phyloP scores from a whole-genome alignment of 1,140 invertebrate genomes.

The Ceratosolen solmsi region DNA sequence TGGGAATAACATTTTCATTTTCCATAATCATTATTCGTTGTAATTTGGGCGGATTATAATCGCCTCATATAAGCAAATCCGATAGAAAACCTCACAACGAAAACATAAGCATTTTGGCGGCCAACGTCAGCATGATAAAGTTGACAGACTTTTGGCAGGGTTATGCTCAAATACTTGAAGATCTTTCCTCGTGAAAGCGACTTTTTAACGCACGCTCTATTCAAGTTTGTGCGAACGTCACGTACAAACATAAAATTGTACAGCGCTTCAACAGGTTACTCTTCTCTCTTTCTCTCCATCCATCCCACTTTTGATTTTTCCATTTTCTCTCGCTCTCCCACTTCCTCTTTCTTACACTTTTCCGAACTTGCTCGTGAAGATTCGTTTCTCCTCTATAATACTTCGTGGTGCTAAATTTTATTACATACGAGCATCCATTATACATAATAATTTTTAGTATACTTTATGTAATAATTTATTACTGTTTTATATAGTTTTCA shows the following conservation, averaged over 20 bases:
- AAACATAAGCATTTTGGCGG: neutral
- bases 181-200: neutral
- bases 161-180: neutral
- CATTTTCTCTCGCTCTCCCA: neutral
- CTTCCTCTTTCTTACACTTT: neutral
- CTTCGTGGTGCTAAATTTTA: no score
- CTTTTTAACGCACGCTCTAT: conserved; percentile 15
- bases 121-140: neutral
- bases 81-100: neutral
- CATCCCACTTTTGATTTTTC: neutral
- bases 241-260: neutral
- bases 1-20: no score
- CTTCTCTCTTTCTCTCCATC: neutral
- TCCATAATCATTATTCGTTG: no score
- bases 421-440: no score
- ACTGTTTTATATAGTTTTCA: no score
- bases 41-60: no score
- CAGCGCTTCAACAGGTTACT: conserved; percentile 19
- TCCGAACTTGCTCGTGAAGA: no score
- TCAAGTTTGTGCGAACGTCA: conserved; percentile 21
- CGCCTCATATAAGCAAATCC: neutral
- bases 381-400: no score
- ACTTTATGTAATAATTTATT: no score
- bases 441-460: no score
- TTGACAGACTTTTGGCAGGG: conserved; percentile 29